Conservation (phyloP, 1,140 invertebrate genomes). For the Drosophila truncata region DNA sequence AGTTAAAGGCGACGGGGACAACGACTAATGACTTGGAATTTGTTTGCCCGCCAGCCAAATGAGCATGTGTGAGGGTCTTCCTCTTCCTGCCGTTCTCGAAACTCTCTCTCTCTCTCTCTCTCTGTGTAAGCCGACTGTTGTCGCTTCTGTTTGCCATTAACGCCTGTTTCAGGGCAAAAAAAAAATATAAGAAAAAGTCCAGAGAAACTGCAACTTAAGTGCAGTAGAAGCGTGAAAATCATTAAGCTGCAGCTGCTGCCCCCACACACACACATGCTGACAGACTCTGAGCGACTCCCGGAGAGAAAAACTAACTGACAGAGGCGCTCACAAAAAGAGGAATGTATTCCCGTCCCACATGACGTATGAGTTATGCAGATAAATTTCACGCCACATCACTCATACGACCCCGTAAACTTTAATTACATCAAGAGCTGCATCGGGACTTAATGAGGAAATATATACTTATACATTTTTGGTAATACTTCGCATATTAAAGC, state of each 20-base stretch:
- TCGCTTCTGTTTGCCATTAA: slow-evolving; percentile 76
- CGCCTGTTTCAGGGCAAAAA: slow-evolving; percentile 37
- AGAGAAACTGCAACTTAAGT: slow-evolving; percentile 69
- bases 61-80: slow-evolving; percentile 49
- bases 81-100: slow-evolving; percentile 11
- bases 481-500: neutral
- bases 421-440: slow-evolving; percentile 43
- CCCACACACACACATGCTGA: neutral
- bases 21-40: slow-evolving; percentile 79
- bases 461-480: neutral
- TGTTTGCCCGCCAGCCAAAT: slow-evolving; percentile 75
- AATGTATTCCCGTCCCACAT: slow-evolving; percentile 52
- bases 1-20: slow-evolving; percentile 49
- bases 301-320: slow-evolving; percentile 26
- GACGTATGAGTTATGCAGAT: slow-evolving; percentile 77
- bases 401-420: slow-evolving; percentile 56
- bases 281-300: slow-evolving; percentile 20
- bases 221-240: slow-evolving; percentile 73
- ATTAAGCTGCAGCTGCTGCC: slow-evolving; percentile 72
- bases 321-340: slow-evolving; percentile 9
- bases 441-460: slow-evolving; percentile 30
- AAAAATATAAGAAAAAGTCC: neutral
- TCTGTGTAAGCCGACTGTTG: slow-evolving; percentile 54
- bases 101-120: slow-evolving; percentile 3
- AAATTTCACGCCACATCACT: slow-evolving; percentile 69